Conservation (phyloP, 2,888 invertebrate species). For the Eurytoma californica region DNA sequence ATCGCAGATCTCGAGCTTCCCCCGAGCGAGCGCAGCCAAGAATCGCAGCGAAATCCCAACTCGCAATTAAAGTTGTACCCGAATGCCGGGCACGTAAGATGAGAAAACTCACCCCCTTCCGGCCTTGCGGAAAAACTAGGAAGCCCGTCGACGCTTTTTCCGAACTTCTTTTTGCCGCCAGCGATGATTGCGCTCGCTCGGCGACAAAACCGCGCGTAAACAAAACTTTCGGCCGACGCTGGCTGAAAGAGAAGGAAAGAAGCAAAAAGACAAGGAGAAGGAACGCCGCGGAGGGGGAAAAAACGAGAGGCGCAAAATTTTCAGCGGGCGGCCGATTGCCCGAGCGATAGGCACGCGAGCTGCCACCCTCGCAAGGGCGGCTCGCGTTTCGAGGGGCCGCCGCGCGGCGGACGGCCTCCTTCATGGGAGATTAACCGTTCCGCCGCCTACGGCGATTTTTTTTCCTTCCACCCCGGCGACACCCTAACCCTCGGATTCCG, state of each 20-base stretch:
- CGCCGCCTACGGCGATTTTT: slow-evolving; percentile 55
- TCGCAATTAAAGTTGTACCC: slow-evolving; percentile 43
- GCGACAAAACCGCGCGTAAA: not conserved
- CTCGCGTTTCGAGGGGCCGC: slow-evolving; percentile 57
- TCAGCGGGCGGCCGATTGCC: no score
- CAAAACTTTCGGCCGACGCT: not conserved
- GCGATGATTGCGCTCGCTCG: no score
- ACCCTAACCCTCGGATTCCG: no score
- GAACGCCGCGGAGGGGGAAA: no score
- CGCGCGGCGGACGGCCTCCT: slow-evolving; percentile 66
- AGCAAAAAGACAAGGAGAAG: not conserved
- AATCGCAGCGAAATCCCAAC: slow-evolving; percentile 50
- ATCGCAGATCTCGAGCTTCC: slow-evolving; percentile 20
- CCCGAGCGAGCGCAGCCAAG: not conserved
- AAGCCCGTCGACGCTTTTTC: slow-evolving; percentile 34
- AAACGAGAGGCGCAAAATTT: no score
- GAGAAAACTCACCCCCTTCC: slow-evolving; percentile 35
- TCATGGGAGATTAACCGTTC: slow-evolving; percentile 69
- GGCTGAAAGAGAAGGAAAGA: not conserved
- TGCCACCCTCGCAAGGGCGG: slow-evolving; percentile 31
- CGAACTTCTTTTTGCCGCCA: not conserved
- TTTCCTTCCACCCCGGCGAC: not conserved
- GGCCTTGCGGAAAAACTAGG: not conserved
- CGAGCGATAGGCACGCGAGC: not conserved
- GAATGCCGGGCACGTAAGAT: slow-evolving; percentile 51